Conservation (phyloP, 1,140 invertebrate genomes). For the Holcopasites calliopsidis region DNA sequence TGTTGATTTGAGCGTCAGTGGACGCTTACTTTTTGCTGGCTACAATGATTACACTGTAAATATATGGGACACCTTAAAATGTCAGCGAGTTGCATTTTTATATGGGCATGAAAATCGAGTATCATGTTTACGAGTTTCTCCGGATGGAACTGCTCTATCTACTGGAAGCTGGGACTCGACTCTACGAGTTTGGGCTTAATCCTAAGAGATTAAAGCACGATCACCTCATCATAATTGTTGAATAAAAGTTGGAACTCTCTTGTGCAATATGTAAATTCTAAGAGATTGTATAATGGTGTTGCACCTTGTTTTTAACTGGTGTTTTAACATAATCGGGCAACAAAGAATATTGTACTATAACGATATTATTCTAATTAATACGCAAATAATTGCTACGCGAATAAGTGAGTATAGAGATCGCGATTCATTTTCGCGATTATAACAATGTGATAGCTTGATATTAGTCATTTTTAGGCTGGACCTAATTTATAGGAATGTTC, state of each 20-base stretch:
- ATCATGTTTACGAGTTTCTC: slow-evolving; percentile 95
- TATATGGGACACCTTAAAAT: slow-evolving; percentile 99
- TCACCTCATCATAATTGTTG: slow-evolving; percentile 6
- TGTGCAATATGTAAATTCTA: slow-evolving; percentile 28
- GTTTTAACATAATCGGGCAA: background rate
- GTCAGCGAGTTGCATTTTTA: slow-evolving; percentile 92
- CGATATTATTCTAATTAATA: slow-evolving; percentile 59
- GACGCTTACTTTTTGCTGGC: slow-evolving; percentile 97
- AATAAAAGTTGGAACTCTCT: slow-evolving; percentile 6
- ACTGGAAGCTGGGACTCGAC: slow-evolving; percentile 99
- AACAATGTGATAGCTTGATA: slow-evolving; percentile 50
- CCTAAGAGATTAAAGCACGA: slow-evolving; percentile 8
- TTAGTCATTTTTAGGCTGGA: slow-evolving; percentile 66
- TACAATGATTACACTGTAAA: slow-evolving; percentile 99
- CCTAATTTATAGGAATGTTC: slow-evolving; percentile 67
- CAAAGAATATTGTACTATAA: slow-evolving; percentile 50
- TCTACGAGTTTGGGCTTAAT: slow-evolving; percentile 86
- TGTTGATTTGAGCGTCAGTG: slow-evolving; percentile 98
- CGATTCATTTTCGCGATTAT: slow-evolving; percentile 18
- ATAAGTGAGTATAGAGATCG: slow-evolving; percentile 26
- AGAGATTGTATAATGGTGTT: slow-evolving; percentile 8
- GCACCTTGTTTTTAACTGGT: slow-evolving; percentile 15
- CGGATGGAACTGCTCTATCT: slow-evolving; percentile 98
- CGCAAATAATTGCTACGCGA: too few species aligned
- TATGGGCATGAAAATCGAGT: slow-evolving; percentile 99